Evolutionary conservation across 2,113 vertebrate species (phyloP).

Genomic region (Lepisosteus osseus): DNA sequence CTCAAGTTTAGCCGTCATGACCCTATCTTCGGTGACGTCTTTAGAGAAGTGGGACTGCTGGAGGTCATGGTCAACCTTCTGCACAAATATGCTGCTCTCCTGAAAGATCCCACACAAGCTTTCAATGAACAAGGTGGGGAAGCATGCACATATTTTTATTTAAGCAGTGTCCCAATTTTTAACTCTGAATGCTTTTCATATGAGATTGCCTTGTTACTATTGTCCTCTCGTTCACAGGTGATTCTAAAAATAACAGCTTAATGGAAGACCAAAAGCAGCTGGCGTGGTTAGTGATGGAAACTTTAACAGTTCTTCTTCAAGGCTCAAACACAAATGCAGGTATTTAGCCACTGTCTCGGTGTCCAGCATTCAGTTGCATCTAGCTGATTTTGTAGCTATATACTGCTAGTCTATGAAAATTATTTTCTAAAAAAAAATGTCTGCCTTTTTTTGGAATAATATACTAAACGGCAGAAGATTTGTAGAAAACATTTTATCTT

Average conservation of each 20-base stretch:
- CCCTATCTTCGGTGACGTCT: conserved; percentile 92
- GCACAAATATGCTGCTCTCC: conserved; percentile 95
- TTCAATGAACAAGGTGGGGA: conserved; percentile 81
- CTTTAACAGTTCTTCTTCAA: conserved; percentile 88
- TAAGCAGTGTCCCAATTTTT: not conserved
- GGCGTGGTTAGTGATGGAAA: conserved; percentile 95
- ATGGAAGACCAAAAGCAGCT: conserved; percentile 93
- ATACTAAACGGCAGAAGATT: too few relatives aligned
- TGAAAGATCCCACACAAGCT: conserved; percentile 87
- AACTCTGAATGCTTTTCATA: too few relatives aligned
- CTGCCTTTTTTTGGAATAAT: too few relatives aligned
- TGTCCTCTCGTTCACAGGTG: conserved; percentile 55
- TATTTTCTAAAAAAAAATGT: too few relatives aligned
- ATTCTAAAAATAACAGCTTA: conserved; percentile 79
- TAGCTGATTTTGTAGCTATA: too few relatives aligned
- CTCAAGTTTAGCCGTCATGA: conserved; percentile 89
- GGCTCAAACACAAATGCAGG: conserved; percentile 94
- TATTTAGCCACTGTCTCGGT: conserved; percentile 44
- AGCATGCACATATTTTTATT: not conserved
- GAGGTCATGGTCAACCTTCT: conserved; percentile 96
- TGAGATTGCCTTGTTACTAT: not conserved
- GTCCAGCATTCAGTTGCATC: too few relatives aligned
- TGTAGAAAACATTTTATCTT: too few relatives aligned
- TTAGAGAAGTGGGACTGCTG: conserved; percentile 93
- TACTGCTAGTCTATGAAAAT: too few relatives aligned